A percentile compares a stretch with the other conserved stretches of the same genome.
Evolutionary conservation across 2,888 invertebrate genomes (phyloP).

Genomic region (Pheosia gnoma): DNA sequence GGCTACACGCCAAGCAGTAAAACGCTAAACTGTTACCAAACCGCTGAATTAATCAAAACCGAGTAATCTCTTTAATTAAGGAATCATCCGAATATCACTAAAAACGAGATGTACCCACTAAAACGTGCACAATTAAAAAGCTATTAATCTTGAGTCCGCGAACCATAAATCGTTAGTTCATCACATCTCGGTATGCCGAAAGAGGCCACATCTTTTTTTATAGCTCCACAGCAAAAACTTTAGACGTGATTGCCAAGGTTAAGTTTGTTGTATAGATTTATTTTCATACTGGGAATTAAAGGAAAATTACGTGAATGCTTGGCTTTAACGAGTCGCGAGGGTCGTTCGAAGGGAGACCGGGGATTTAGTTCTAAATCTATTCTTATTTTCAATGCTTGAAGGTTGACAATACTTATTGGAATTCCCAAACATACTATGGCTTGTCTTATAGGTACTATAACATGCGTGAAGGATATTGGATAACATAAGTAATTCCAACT

Average conservation of each 20-base stretch:
- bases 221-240: slow-evolving; percentile 6
- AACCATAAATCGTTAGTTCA: slow-evolving; percentile 8
- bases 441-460: no score
- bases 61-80: not conserved
- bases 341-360: not conserved
- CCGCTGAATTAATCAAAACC: not conserved
- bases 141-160: slow-evolving; percentile 5
- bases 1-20: not conserved
- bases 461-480: no score
- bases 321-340: not conserved
- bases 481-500: no score
- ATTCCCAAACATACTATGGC: no score
- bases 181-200: slow-evolving; percentile 7
- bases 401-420: no score
- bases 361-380: not conserved
- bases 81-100: not conserved
- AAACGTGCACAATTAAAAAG: slow-evolving; percentile 8
- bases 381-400: not conserved
- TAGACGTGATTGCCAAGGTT: slow-evolving; percentile 9
- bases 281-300: slow-evolving; percentile 8
- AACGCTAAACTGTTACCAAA: not conserved
- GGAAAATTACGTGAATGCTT: slow-evolving; percentile 6
- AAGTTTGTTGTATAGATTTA: slow-evolving; percentile 4
- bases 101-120: slow-evolving; percentile 2
- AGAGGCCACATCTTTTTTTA: slow-evolving; percentile 10